phyloP scores from a whole-genome alignment of 2,797 vertebrate species.

The Gallinago stenura region DNA sequence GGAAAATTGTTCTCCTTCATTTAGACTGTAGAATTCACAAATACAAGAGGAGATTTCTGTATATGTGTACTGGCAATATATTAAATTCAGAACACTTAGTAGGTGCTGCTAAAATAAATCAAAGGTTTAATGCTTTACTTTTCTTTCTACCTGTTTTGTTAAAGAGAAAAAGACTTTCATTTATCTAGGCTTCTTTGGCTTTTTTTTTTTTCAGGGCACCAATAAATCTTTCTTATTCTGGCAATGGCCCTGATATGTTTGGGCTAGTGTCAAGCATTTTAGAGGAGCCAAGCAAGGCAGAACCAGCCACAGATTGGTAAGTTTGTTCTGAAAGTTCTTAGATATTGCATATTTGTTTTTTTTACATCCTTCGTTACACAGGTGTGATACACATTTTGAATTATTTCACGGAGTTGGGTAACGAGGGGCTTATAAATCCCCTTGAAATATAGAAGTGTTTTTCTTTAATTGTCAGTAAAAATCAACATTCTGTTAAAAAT shows the following conservation, averaged over 20 bases:
- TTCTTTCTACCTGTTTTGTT: background rate
- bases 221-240: slow-evolving; percentile 65
- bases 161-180: background rate
- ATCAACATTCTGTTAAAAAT: background rate
- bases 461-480: background rate
- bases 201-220: slow-evolving; percentile 34
- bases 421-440: background rate
- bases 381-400: fast-evolving
- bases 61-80: background rate
- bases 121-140: background rate
- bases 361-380: background rate
- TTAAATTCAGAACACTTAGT: background rate
- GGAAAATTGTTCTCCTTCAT: background rate
- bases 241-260: slow-evolving; percentile 68
- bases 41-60: background rate
- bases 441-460: background rate
- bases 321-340: background rate
- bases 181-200: background rate
- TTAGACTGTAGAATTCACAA: background rate
- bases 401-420: background rate
- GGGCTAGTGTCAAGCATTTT: slow-evolving; percentile 72
- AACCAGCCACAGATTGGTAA: slow-evolving; percentile 76
- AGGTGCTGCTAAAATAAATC: background rate
- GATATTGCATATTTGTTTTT: fast-evolving
- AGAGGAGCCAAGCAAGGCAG: slow-evolving; percentile 73